phyloP scores from a whole-genome alignment of 30 jellyfish, hydroid and myxozoan species.

The Euphysa ruthae region DNA sequence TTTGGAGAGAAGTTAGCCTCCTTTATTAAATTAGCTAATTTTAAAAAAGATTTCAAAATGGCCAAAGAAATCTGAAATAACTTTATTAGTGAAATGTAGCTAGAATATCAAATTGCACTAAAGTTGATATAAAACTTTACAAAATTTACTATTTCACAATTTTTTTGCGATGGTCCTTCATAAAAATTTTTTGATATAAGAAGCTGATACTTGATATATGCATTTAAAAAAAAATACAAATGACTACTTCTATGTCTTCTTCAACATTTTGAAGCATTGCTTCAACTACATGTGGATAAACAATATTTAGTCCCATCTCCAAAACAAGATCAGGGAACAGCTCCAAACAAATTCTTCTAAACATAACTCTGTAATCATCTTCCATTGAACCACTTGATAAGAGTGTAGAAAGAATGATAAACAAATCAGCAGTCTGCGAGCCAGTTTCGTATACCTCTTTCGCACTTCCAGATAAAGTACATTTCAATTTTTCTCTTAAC shows the following conservation, averaged over 20 bases:
- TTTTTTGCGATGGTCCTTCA: too few species aligned
- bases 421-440: slow-evolving; percentile 80
- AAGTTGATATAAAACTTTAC: too few species aligned
- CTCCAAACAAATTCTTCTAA: slow-evolving; percentile 9
- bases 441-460: slow-evolving; percentile 89
- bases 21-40: too few species aligned
- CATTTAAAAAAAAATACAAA: neutral
- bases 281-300: slow-evolving; percentile 28
- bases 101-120: too few species aligned
- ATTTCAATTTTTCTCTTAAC: slow-evolving; percentile 30
- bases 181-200: neutral
- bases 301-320: slow-evolving; percentile 66
- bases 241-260: slow-evolving; percentile 45
- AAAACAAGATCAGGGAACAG: slow-evolving; percentile 76
- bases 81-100: too few species aligned
- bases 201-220: too few species aligned
- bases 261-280: slow-evolving; percentile 33
- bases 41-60: too few species aligned
- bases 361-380: neutral
- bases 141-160: too few species aligned
- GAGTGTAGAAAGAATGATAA: slow-evolving; percentile 25
- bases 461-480: slow-evolving; percentile 71
- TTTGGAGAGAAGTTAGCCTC: too few species aligned
- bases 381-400: slow-evolving; percentile 1
- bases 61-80: too few species aligned